Evolutionary conservation across 2,797 vertebrate species (phyloP).

Genomic region (Podarcis lilfordi): DNA sequence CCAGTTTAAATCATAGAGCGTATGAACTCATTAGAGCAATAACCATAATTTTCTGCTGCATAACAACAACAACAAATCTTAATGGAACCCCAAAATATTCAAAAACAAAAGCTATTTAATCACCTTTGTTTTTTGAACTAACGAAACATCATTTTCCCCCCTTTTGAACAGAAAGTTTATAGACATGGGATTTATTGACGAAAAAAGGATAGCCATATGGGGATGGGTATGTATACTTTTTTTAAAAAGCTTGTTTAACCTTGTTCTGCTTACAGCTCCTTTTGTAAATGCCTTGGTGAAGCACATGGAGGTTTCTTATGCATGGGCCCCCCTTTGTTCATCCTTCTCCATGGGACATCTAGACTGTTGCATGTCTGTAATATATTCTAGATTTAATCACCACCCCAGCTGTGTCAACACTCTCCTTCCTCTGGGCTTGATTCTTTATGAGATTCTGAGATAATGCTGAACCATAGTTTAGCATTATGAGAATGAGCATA

Average conservation of each 20-base stretch:
- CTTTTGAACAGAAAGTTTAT: constrained; percentile 82
- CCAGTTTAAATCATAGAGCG: background rate
- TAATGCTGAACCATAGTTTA: too few relatives aligned
- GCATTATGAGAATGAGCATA: too few relatives aligned
- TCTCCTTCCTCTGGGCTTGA: background rate
- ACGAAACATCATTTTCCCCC: constrained; percentile 50
- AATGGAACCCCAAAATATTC: background rate
- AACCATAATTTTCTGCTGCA: background rate
- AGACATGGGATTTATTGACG: constrained; percentile 86
- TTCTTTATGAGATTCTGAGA: background rate
- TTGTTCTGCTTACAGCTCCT: constrained; percentile 2
- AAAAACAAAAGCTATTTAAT: background rate
- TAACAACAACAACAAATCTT: background rate
- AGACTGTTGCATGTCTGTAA: background rate
- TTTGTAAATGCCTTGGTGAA: background rate
- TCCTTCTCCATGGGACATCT: background rate
- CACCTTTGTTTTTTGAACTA: constrained; percentile 24
- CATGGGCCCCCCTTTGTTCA: background rate
- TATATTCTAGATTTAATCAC: background rate
- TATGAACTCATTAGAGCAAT: background rate
- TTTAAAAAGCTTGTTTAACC: constrained; percentile 12
- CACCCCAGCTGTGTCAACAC: background rate
- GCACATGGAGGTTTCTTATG: background rate
- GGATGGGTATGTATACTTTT: constrained; percentile 82
- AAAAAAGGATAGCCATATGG: constrained; percentile 85